A percentile compares a stretch with the other conserved stretches of the same genome.
Evolutionary conservation across 2,113 vertebrate species (phyloP).

Genomic region (Plectropomus leopardus): DNA sequence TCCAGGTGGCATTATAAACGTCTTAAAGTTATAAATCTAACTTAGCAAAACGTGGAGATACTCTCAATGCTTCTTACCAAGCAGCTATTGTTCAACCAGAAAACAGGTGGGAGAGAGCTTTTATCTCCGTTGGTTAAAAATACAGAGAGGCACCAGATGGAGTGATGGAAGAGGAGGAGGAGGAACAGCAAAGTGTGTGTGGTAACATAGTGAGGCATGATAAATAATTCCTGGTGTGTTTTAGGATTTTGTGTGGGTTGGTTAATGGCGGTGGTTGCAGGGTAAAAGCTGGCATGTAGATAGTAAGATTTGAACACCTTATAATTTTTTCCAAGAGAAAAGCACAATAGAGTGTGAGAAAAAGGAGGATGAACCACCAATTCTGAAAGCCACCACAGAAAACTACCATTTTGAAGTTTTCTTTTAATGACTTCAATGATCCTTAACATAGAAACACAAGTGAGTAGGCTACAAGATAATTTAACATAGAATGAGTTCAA

Average conservation of each 20-base stretch:
- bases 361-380: neutral
- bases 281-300: constrained; percentile 9
- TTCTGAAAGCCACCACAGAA: neutral
- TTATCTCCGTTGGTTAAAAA: constrained; percentile 71
- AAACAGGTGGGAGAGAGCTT: constrained; percentile 64
- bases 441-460: neutral
- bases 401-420: neutral
- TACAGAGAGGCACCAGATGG: constrained; percentile 63
- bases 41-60: constrained; percentile 38
- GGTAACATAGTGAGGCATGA: constrained; percentile 37
- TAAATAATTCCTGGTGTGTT: constrained; percentile 47
- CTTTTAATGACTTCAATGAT: neutral
- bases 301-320: constrained; percentile 34
- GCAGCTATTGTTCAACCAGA: constrained; percentile 41
- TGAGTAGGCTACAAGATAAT: neutral
- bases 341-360: neutral
- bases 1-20: constrained; percentile 63
- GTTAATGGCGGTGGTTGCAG: constrained; percentile 35
- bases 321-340: constrained; percentile 10
- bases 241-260: constrained; percentile 14
- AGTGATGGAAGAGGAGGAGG: constrained; percentile 32
- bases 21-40: constrained; percentile 63
- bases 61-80: constrained; percentile 21
- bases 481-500: neutral
- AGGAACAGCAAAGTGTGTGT: constrained; percentile 15